Percentiles rank a stretch among this genome's conserved stretches.
Evolutionary conservation across 2,797 vertebrate genomes (phyloP).

Genomic region (Etheostoma nigrum): DNA sequence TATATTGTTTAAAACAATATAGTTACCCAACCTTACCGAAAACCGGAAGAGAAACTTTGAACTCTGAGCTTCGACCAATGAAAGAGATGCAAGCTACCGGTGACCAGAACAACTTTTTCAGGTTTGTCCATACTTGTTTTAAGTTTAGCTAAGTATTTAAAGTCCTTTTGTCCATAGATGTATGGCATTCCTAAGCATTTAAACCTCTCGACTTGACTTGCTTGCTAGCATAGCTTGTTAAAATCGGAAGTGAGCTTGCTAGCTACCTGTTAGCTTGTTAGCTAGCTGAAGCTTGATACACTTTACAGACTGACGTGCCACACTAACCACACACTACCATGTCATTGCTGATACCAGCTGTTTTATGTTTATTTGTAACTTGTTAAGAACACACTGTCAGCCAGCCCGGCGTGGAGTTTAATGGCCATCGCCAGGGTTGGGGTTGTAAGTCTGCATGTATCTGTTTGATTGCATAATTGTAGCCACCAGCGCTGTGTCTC

Average conservation of each 20-base stretch:
- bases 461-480: slow-evolving; percentile 69
- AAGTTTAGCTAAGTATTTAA: slow-evolving; percentile 27
- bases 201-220: background rate
- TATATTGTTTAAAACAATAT: background rate
- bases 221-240: slow-evolving; percentile 1
- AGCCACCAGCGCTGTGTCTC: slow-evolving; percentile 68
- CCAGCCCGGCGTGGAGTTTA: background rate
- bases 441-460: slow-evolving; percentile 37
- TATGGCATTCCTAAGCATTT: no score
- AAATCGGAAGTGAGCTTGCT: slow-evolving; percentile 34
- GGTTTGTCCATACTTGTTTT: slow-evolving; percentile 53
- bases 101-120: slow-evolving; percentile 25
- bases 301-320: background rate
- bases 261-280: slow-evolving; percentile 67
- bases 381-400: background rate
- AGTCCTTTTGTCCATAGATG: accelerated
- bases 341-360: background rate
- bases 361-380: background rate
- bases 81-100: slow-evolving; percentile 48
- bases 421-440: slow-evolving; percentile 6
- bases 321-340: background rate
- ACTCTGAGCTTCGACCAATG: slow-evolving; percentile 68
- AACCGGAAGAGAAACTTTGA: slow-evolving; percentile 73
- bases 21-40: background rate
- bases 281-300: slow-evolving; percentile 29